These are phyloP conservation scores for Metacarcinus magister DNA, from an alignment of 2,888 invertebrate species.

Conservation along the genomic window DNA sequence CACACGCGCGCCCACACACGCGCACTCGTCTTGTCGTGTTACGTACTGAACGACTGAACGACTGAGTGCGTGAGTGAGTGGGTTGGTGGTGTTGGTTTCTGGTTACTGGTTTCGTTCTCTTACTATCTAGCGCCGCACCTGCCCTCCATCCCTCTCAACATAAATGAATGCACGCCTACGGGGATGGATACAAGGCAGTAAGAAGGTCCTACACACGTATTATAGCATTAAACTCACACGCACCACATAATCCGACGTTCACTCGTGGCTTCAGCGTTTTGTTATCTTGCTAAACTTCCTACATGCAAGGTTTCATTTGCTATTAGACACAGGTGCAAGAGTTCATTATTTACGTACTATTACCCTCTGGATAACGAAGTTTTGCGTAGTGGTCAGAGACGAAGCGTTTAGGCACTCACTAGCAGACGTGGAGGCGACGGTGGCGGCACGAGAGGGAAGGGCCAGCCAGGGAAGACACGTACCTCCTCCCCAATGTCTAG, in stretches of 20 bases:
- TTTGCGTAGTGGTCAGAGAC: neutral
- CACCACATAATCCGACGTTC: neutral
- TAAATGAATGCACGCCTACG: neutral
- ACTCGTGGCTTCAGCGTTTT: neutral
- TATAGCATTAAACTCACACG: neutral
- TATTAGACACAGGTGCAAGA: neutral
- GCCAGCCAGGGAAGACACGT: neutral
- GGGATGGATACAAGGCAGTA: neutral
- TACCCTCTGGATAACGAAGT: neutral
- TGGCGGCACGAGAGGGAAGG: conserved; percentile 29
- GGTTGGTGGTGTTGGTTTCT: neutral
- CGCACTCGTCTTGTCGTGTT: neutral
- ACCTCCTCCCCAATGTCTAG: conserved; percentile 3
- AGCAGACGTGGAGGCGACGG: neutral
- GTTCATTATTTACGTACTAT: neutral
- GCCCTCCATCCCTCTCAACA: neutral
- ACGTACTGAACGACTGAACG: too few relatives aligned
- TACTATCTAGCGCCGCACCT: neutral
- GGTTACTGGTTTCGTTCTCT: neutral
- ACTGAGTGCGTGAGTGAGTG: neutral
- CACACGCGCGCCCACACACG: neutral
- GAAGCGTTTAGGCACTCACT: conserved; percentile 34
- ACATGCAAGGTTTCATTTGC: neutral
- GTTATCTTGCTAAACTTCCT: neutral
- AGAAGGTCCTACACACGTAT: neutral